phyloP scores from a whole-genome alignment of 2,113 vertebrate genomes.

The Hystrix cristata region DNA sequence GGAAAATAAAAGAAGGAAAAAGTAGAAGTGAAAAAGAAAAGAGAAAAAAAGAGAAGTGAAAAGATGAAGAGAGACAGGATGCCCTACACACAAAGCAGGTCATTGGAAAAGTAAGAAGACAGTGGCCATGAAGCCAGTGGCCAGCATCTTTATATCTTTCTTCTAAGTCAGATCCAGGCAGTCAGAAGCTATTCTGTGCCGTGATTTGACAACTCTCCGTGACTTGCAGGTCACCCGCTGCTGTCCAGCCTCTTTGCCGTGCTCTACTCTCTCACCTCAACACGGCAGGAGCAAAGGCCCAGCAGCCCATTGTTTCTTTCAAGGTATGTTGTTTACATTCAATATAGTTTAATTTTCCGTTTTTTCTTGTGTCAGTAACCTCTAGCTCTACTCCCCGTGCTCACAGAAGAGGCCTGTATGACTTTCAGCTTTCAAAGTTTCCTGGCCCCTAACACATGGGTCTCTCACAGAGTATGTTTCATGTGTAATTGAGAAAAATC shows the following conservation, averaged over 20 bases:
- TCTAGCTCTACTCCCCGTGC: no score
- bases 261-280: no score
- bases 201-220: neutral
- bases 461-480: no score
- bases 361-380: no score
- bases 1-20: neutral
- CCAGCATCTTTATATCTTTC: neutral
- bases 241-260: neutral
- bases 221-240: neutral
- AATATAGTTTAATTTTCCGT: no score
- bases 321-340: no score
- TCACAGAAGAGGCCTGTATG: no score
- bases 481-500: no score
- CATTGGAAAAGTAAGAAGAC: neutral
- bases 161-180: neutral
- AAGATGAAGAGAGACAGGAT: neutral
- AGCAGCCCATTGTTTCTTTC: no score
- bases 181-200: neutral
- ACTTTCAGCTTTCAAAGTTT: no score
- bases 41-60: neutral
- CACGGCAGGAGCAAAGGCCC: neutral
- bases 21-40: neutral
- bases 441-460: no score
- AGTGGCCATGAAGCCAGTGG: neutral
- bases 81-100: neutral